Evolutionary conservation across 1,140 invertebrate genomes (phyloP), one percentile per base, ranked within the genome.

Genomic region (Vanessa tameamea): DNA sequence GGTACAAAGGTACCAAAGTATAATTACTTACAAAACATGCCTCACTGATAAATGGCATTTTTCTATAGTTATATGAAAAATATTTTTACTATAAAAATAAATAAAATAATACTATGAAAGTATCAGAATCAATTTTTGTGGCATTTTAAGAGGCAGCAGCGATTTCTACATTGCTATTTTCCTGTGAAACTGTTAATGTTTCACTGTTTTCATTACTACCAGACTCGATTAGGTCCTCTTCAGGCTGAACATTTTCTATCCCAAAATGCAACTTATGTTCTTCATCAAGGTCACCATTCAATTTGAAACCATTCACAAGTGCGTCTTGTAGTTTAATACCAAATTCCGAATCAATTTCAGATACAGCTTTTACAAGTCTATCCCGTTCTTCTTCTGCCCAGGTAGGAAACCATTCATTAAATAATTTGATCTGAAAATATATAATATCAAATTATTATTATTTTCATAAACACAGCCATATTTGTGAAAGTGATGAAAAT

Each of bases 321-420:
- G 92, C 70, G 83, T 95, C 95, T 70, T 96, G 95, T 47, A 96
- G 94, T 88, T 96, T 96, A 47, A 94, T 94, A 26, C 94, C 95
- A 85, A 97, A 97, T 73, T 94, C 94, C 16, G 94, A 82, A 90
- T 97, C 96, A 50, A 95, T 94, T 81, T 95, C 95, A 64, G 95
- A 94, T 37, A 97, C 94, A 69, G 95, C 94, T 61, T 94, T 93
- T 13, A 96, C 85, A n/a, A 97, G 92, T 69, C 94, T 94, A 47
- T 96, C 94, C 82, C 95, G 95, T 72, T 98, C 96, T 72, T 95
- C 95, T 59, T 95, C 94, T 55, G 94, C 94, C 97, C 97, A 98
- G 79, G 95, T 95, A 68, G 95, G 94, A 83, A 95, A 96, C 97
- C 97, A 98, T 91, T 98, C 96, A 82, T 95, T 94, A 84, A 98